Base-by-base conservation (phyloP, 2,797 vertebrate species). In the Spondyliosoma cantharus region DNA sequence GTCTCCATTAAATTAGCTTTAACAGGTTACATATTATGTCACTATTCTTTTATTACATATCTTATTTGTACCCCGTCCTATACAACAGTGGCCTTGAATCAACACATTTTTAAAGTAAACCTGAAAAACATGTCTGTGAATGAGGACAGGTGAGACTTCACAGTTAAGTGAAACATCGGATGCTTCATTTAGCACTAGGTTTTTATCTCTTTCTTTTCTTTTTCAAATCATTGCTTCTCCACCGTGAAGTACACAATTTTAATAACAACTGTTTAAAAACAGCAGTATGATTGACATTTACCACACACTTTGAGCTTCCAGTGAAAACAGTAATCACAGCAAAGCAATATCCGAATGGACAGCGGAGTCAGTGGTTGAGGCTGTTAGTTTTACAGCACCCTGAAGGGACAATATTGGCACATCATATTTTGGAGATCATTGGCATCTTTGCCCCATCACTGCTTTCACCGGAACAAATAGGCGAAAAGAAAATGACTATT, bases 361-460 rank as follows among this genome's bases (percentile, higher is more conserved):
- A 62, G 63, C 45, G 32, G 65, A 56, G 72, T 78, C 80, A 5
- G 11, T 64, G 60, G 58, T 58, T 66, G 52, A 66, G 27, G 43
- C 54, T 60, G 59, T 81, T 76, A 57, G 70, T 80, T 82, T 76
- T 72, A 20, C 63, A 63, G 27, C 19, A 57, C 75, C 92, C 83
- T 58, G 17, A 78, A 87, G 89, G 75, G 67, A 16, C 49, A 74
- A 71, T 83, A 81, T 81, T 72, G 83, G 59, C 60, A 71, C 49
- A 76, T 75, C 49, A 50, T 73, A 72, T 70, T 87, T 84, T 70
- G 50, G 69, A 87, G 66, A 80, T 83, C 48, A 53, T 49, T 62
- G 46, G 46, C 15, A 16, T 49, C 62, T 68, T 66, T 82, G 61
- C 57, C 59, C 46, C 49, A 71, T 80, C 78, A 54, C 45, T 53